Percentiles rank a stretch among this genome's conserved stretches.
Evolutionary conservation across 2,797 vertebrate genomes (phyloP).

Genomic region (Babyrousa celebensis): DNA sequence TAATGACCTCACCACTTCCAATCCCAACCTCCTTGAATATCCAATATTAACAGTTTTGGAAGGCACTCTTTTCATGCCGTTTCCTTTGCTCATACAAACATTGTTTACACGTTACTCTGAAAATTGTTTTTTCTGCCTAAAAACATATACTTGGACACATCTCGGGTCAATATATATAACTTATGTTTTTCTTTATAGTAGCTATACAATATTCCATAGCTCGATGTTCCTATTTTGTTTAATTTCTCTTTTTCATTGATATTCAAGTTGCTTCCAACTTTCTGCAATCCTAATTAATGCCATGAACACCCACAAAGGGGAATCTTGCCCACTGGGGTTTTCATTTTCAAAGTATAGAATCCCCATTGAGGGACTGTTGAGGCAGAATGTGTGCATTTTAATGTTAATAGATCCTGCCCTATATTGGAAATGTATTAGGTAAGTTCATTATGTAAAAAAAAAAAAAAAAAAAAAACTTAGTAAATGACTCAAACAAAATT

Average conservation of each 20-base stretch:
- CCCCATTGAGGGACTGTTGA: background rate
- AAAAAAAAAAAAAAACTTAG: background rate
- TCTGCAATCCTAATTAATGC: background rate
- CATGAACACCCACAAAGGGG: background rate
- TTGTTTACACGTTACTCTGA: slow-evolving; percentile 11
- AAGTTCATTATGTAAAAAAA: background rate
- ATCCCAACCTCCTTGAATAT: background rate
- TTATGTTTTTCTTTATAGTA: background rate
- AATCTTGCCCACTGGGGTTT: background rate
- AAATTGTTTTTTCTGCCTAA: background rate
- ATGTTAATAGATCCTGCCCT: background rate
- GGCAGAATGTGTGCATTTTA: background rate
- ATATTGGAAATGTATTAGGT: background rate
- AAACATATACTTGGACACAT: background rate
- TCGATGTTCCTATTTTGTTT: background rate
- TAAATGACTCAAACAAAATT: background rate
- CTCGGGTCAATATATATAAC: background rate
- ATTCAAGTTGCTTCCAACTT: background rate
- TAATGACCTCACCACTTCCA: background rate
- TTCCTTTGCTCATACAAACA: background rate
- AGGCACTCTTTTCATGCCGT: background rate
- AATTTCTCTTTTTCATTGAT: background rate
- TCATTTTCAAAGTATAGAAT: background rate
- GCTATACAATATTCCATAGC: background rate
- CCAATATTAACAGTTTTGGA: background rate